Base-by-base conservation (phyloP, 2,888 invertebrate species). In the Dryobotodes eremita region DNA sequence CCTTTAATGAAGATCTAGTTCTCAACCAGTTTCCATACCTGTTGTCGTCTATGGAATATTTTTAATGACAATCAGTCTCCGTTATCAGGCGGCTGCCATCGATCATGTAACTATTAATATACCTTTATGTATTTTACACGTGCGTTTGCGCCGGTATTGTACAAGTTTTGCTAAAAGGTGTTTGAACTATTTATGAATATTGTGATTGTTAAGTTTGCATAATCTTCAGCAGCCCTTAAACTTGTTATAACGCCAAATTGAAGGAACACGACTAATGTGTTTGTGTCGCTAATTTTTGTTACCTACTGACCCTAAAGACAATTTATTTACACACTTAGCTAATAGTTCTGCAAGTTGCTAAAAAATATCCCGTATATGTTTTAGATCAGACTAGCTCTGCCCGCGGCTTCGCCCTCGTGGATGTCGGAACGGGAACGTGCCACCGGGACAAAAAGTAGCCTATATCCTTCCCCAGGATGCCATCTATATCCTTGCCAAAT, bases 51-150 rank as follows among this genome's bases (percentile, higher is more conserved):
- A 46, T 79, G 86, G 86, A 86, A 86, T 85, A 79, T 82, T 83
- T 82, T 55, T 59, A 77, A 77, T 74, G 70, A 8, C 53, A 26
- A 88, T 82, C 79, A 42, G 64, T 82, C 83, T 70, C 20, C 71
- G 53, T 85, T 77, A 86, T 82, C 86, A 69, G 62, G 13, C 50
- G 46, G 23, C 75, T 65, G 55, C 46, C 72, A 86, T 86, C 88
- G 68, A 85, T 88, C 86, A 79, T 71, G 62, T 50, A 17, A 55
- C 71, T 80, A 79, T 84, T 74, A 68, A 62, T 80, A 71, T 55
- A 46, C 13, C 20, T 55, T 64, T 53, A 68, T 86, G 61, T 86
- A 42, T 59, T 73, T 57, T 72, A 53, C 75, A 48, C 75, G 66
- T 75, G 70, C 62, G 2, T 31, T 26, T 13, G 15, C 36, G 1